Percentiles rank a stretch among this genome's conserved stretches.
phyloP scores from a whole-genome alignment of 2,888 invertebrate species.

The Drosophila nr. perissopoda region DNA sequence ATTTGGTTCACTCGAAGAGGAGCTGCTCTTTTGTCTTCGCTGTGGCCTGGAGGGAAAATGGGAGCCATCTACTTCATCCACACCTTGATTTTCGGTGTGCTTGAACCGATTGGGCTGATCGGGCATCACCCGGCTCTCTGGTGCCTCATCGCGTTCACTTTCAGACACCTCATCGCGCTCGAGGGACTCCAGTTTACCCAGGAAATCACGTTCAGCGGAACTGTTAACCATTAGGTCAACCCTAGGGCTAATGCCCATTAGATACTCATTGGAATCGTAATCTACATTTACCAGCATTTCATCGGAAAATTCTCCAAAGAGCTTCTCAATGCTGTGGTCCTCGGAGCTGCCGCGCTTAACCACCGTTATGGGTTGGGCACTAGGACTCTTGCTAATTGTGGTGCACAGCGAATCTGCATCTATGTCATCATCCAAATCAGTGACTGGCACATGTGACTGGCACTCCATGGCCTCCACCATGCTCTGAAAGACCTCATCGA shows the following conservation, averaged over 20 bases:
- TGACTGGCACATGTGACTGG: constrained; percentile 5
- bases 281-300: constrained; percentile 84
- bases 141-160: background rate
- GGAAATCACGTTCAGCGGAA: constrained; percentile 61
- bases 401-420: constrained; percentile 79
- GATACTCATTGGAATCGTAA: constrained; percentile 83
- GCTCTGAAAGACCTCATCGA: constrained; percentile 77
- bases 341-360: constrained; percentile 81
- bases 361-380: constrained; percentile 74
- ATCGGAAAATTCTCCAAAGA: constrained; percentile 82
- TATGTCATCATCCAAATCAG: constrained; percentile 47
- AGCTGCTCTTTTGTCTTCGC: constrained; percentile 78
- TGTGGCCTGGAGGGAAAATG: constrained; percentile 80
- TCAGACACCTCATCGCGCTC: constrained; percentile 63
- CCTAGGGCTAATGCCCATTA: constrained; percentile 78
- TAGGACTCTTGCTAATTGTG: constrained; percentile 82
- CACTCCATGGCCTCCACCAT: constrained; percentile 69
- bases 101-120: constrained; percentile 1
- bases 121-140: background rate
- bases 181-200: constrained; percentile 70
- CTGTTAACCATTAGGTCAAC: constrained; percentile 28
- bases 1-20: constrained; percentile 81
- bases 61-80: constrained; percentile 50
- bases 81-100: background rate
- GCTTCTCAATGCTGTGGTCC: constrained; percentile 83